Evolutionary conservation across 2,113 vertebrate species (phyloP).

Genomic region (human (Homo sapiens)): DNA sequence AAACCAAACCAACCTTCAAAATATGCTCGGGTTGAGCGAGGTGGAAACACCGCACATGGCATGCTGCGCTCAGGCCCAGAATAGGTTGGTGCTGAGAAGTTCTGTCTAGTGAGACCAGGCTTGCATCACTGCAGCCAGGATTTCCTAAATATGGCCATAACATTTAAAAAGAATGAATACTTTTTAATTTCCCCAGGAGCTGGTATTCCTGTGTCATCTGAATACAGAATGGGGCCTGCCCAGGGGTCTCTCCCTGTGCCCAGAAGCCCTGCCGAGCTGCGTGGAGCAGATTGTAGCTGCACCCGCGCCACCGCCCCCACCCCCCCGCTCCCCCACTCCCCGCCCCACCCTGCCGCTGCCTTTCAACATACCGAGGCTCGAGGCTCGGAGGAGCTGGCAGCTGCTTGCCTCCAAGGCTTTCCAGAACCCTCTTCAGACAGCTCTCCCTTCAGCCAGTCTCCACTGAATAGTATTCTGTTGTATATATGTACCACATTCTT

Average conservation of each 20-base stretch:
- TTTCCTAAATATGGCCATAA: neutral
- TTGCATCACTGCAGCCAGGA: neutral
- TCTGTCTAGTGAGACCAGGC: neutral
- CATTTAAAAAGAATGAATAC: neutral
- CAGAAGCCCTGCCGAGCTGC: neutral
- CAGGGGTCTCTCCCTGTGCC: neutral
- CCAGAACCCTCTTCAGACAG: neutral
- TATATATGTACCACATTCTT: too few relatives aligned
- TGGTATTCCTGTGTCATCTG: neutral
- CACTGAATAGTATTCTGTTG: too few relatives aligned
- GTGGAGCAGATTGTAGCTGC: neutral
- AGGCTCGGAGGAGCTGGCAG: neutral
- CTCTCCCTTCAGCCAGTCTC: neutral
- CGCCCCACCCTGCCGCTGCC: accelerated
- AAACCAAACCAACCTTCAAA: neutral
- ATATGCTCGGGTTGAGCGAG: neutral
- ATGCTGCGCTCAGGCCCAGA: neutral
- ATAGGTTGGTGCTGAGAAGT: neutral
- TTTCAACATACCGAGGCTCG: too few relatives aligned
- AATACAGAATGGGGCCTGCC: neutral
- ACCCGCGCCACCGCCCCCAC: too few relatives aligned
- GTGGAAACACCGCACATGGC: accelerated
- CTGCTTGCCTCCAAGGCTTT: neutral
- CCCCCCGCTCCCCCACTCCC: too few relatives aligned
- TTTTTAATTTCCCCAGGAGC: neutral